Base-by-base conservation (phyloP, 2,113 vertebrate species). In the Ursus arctos region DNA sequence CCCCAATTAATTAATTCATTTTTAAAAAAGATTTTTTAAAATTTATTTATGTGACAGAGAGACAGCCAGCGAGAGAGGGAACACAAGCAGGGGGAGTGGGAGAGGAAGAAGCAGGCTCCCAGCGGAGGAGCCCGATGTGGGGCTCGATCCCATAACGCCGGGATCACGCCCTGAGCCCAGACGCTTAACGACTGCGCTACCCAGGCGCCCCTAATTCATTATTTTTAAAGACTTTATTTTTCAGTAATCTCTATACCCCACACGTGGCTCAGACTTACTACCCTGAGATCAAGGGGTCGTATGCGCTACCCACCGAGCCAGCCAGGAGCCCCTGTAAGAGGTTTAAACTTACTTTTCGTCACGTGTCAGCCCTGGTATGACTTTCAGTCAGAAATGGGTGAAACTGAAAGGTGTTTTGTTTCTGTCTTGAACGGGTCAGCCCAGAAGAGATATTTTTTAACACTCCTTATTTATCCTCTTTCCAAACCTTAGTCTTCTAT, bases 291-390 rank as follows among this genome's bases (percentile, higher is more conserved):
- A 16, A 47, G 72, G 24, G 40, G 74, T 77, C 7, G 4, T 26
- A 2, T 18, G 26, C 26, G 28, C 14, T 77, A 31, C 26, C 43
- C 4, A 77, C 26, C 4, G 43, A 77, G 43, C 74, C 74, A 77
- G 43, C 14, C 14, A 49, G 43, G 7, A 2, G 4, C 14, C 74
- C 43, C 43, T 49, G 26, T 16, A 28, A 2, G 74, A 49, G 74
- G 26, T 76, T 95, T 72, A 57, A 96, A 88, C 14, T 79, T 59
- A 51, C 53, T 72, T 84, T 69, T 84, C n/a, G 36, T 72, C 72
- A 88, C 49, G 18, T 15, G 40, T 89, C 63, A 87, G n/a, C 36
- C 69, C 59, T 40, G 28, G 33, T 15, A 28, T 81, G 72, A 71
- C 43, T 84, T 71, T 49, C 28, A 9, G 43, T 87, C 55, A 79